phyloP scores from a whole-genome alignment of 2,113 vertebrate genomes.

The Daubentonia madagascariensis region DNA sequence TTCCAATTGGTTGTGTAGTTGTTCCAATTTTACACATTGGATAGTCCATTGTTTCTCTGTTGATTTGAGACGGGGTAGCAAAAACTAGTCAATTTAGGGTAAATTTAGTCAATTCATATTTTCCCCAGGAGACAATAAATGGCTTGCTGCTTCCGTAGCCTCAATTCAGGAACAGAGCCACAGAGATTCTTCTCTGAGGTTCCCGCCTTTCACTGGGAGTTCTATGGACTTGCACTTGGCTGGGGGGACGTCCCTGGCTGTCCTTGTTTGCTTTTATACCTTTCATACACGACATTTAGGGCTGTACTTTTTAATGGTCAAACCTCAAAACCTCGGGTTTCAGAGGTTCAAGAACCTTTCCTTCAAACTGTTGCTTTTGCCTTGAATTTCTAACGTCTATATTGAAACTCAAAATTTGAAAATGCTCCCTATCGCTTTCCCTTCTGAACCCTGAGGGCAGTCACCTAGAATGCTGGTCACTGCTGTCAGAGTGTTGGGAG shows the following conservation, averaged over 20 bases:
- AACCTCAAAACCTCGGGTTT: not conserved
- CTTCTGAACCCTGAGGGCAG: not conserved
- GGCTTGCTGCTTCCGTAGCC: not conserved
- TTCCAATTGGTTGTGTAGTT: not conserved
- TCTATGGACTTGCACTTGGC: accelerated
- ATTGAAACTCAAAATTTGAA: not conserved
- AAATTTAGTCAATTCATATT: not conserved
- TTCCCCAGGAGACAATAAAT: not conserved
- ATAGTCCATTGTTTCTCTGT: not conserved
- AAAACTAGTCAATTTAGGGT: not conserved
- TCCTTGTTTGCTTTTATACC: not conserved
- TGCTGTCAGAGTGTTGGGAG: not conserved
- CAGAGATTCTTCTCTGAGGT: no score
- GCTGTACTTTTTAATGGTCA: not conserved
- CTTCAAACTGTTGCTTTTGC: not conserved
- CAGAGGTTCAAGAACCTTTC: not conserved
- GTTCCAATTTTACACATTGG: not conserved
- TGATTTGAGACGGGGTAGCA: not conserved
- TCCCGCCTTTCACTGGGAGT: not conserved
- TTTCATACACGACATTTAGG: not conserved
- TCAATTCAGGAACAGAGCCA: not conserved
- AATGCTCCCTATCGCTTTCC: not conserved
- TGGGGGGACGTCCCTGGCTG: not conserved
- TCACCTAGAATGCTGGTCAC: not conserved
- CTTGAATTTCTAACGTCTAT: not conserved